Evolutionary conservation across 2,113 vertebrate genomes (phyloP).

Genomic region (Etheostoma spectabile): DNA sequence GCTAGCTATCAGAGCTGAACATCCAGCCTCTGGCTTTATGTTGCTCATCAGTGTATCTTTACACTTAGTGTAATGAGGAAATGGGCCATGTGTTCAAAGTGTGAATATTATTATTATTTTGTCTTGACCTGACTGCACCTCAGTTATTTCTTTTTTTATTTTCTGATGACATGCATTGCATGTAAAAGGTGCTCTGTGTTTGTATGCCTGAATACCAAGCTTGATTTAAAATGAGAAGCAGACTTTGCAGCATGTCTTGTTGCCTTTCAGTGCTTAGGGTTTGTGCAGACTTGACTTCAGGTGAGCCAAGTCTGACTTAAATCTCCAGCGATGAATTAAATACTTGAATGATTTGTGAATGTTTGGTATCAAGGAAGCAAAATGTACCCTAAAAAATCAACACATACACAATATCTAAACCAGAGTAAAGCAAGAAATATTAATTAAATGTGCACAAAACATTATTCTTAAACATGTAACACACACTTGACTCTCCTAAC

Average conservation of each 20-base stretch:
- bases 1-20: slow-evolving; percentile 39
- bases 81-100: slow-evolving; percentile 32
- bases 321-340: slow-evolving; percentile 2
- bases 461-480: neutral
- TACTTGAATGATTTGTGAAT: neutral
- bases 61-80: slow-evolving; percentile 37
- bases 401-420: neutral
- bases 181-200: neutral
- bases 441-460: neutral
- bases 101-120: slow-evolving; percentile 13
- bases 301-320: neutral
- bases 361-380: neutral
- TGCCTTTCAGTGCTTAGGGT: slow-evolving; percentile 6
- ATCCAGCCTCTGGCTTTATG: slow-evolving; percentile 41
- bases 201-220: neutral
- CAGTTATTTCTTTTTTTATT: neutral
- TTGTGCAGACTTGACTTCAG: neutral
- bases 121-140: neutral
- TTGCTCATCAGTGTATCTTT: slow-evolving; percentile 1
- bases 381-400: neutral
- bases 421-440: neutral
- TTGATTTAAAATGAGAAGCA: neutral
- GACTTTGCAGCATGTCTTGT: neutral
- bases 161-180: neutral
- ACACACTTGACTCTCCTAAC: neutral